phyloP scores from a whole-genome alignment of 2,113 vertebrate species.

The Coracopsis vasa region DNA sequence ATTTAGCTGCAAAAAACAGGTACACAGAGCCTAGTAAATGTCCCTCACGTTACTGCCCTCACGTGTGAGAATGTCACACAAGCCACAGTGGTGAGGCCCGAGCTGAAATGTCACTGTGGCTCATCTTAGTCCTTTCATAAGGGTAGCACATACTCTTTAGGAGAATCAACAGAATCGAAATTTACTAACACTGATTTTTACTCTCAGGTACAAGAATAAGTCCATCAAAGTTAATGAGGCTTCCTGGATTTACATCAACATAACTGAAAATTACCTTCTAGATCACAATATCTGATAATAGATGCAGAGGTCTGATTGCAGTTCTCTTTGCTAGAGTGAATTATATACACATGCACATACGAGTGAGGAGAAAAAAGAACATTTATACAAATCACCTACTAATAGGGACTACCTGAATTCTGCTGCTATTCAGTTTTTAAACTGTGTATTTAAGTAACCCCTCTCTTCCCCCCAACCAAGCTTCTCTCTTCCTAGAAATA shows the following conservation, averaged over 20 bases:
- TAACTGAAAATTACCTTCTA: slow-evolving; percentile 42
- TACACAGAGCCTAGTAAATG: not conserved
- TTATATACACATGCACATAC: not conserved
- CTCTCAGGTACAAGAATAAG: slow-evolving; percentile 16
- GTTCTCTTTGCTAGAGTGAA: slow-evolving; percentile 1
- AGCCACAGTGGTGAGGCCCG: not conserved
- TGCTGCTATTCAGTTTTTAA: slow-evolving; percentile 48
- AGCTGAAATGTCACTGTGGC: not conserved
- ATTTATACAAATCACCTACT: slow-evolving; percentile 17
- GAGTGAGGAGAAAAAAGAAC: not conserved
- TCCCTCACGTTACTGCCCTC: not conserved
- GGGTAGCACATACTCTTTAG: not conserved
- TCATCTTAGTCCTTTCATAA: not conserved
- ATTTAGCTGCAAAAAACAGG: not conserved
- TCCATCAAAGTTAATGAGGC: slow-evolving; percentile 42
- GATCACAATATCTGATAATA: slow-evolving; percentile 41
- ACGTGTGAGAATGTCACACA: not conserved
- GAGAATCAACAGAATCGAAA: not conserved
- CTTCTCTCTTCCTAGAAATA: not conserved
- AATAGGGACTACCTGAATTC: slow-evolving; percentile 20
- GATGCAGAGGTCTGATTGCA: slow-evolving; percentile 45
- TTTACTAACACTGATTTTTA: not conserved
- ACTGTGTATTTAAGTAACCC: not conserved
- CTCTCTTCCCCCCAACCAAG: not conserved
- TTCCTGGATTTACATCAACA: slow-evolving; percentile 46